phyloP scores from a whole-genome alignment of 2,113 vertebrate genomes.

The Plestiodon gilberti region DNA sequence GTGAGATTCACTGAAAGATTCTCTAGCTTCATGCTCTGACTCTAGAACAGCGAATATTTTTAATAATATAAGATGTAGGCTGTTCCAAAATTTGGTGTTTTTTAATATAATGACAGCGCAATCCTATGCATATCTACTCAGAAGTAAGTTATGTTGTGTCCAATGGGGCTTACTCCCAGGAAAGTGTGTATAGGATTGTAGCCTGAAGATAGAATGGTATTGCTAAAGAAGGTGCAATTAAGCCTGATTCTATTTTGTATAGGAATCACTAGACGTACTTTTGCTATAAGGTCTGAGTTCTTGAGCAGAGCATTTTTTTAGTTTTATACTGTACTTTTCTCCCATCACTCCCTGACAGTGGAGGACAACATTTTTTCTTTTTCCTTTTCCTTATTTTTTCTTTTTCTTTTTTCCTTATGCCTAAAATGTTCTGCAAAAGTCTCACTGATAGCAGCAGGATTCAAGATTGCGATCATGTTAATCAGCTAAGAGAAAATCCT shows the following conservation, averaged over 20 bases:
- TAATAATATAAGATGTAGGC: not conserved
- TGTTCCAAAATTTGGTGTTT: no score
- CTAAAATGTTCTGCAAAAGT: not conserved
- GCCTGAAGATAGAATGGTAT: not conserved
- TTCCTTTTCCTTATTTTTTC: no score
- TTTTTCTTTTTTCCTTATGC: no score
- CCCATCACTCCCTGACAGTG: not conserved
- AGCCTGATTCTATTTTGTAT: not conserved
- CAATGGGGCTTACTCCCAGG: no score
- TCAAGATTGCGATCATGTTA: not conserved
- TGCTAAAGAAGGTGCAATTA: not conserved
- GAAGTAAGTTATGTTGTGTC: no score
- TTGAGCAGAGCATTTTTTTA: not conserved
- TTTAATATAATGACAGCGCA: no score
- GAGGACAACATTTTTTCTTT: not conserved
- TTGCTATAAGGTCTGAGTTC: not conserved
- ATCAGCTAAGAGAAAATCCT: not conserved
- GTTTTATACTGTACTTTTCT: not conserved
- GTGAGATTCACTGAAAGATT: not conserved
- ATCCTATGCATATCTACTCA: no score
- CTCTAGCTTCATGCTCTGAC: not conserved
- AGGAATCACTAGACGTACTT: not conserved
- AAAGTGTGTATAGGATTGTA: no score
- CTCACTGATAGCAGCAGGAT: not conserved
- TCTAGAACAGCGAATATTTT: not conserved